A percentile compares a stretch with the other conserved stretches of the same genome.
Evolutionary conservation across 2,113 vertebrate genomes (phyloP).

Genomic region (Antechinus flavipes): DNA sequence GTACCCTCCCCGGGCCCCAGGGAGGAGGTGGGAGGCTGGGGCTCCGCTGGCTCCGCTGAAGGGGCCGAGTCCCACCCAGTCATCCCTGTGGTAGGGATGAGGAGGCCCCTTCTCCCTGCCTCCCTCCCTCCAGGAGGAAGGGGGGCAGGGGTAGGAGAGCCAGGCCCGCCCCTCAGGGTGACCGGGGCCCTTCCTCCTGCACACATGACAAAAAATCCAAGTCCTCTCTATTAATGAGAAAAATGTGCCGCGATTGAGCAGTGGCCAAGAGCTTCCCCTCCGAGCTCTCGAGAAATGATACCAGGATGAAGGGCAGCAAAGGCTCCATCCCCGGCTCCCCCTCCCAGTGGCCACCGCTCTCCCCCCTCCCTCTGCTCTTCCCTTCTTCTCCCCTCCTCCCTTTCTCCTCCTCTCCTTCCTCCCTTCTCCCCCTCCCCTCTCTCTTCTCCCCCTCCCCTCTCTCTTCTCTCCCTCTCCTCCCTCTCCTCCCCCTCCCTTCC

Average conservation of each 20-base stretch:
- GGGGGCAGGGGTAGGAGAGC: conserved; percentile 20
- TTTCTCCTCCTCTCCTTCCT: not conserved
- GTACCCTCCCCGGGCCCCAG: conserved; percentile 1
- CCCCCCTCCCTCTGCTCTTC: conserved; percentile 66
- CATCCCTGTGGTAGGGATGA: conserved; percentile 36
- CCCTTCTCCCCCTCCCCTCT: too few species aligned
- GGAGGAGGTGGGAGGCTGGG: conserved; percentile 11
- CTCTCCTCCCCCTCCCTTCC: conserved; percentile 52
- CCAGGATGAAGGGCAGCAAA: conserved; percentile 82
- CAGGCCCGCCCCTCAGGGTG: not conserved
- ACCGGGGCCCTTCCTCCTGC: conserved; percentile 70
- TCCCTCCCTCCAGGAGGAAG: conserved; percentile 31
- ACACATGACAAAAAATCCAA: conserved; percentile 81
- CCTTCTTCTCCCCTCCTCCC: conserved; percentile 65
- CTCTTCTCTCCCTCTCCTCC: conserved; percentile 64
- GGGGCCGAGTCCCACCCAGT: conserved; percentile 31
- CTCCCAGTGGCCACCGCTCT: conserved; percentile 4
- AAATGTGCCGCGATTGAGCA: conserved; percentile 88
- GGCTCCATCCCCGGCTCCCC: conserved; percentile 70
- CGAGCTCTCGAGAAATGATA: conserved; percentile 87
- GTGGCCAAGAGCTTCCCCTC: conserved; percentile 86
- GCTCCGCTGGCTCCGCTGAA: not conserved
- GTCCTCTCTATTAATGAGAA: conserved; percentile 89
- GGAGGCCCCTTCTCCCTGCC: conserved; percentile 13
- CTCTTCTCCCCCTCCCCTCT: too few species aligned